A percentile compares a stretch with the other conserved stretches of the same genome.
Evolutionary conservation across 2,113 vertebrate species (phyloP).

Genomic region (Strix aluco): DNA sequence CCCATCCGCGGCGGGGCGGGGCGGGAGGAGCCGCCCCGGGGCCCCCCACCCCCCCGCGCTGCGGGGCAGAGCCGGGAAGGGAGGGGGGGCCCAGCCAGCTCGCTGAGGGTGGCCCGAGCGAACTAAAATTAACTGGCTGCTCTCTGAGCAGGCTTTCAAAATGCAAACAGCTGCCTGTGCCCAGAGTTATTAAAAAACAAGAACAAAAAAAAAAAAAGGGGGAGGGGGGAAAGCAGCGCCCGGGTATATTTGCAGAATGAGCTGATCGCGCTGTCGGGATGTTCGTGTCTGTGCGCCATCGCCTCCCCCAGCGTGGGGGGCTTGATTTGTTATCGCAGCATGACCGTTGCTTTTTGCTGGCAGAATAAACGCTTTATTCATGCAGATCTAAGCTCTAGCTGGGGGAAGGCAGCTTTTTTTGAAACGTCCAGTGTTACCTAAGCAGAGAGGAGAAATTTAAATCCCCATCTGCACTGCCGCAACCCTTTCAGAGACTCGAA

Average conservation of each 20-base stretch:
- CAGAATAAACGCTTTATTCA: constrained; percentile 21
- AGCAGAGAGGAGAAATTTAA: neutral
- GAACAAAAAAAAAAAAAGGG: neutral
- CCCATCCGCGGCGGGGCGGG: neutral
- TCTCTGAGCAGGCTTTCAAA: constrained; percentile 21
- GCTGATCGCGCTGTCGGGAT: neutral
- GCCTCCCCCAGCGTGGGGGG: neutral
- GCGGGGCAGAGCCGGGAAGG: neutral
- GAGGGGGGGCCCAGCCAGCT: neutral
- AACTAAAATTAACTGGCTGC: constrained; percentile 32
- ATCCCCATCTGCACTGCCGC: neutral
- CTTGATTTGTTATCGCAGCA: constrained; percentile 16
- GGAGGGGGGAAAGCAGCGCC: neutral
- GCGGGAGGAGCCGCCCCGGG: neutral
- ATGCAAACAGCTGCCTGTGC: constrained; percentile 18
- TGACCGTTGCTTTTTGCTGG: constrained; percentile 1
- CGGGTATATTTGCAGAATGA: neutral
- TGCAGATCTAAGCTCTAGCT: neutral
- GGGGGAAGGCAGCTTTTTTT: neutral
- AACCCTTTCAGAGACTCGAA: neutral
- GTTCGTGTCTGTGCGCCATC: neutral
- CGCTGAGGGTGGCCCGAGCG: constrained; percentile 19
- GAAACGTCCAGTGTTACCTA: neutral
- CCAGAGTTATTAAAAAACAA: constrained; percentile 12
- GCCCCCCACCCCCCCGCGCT: neutral